Evolutionary conservation across 2,888 invertebrate species (phyloP).

Genomic region (Zygaena filipendulae): DNA sequence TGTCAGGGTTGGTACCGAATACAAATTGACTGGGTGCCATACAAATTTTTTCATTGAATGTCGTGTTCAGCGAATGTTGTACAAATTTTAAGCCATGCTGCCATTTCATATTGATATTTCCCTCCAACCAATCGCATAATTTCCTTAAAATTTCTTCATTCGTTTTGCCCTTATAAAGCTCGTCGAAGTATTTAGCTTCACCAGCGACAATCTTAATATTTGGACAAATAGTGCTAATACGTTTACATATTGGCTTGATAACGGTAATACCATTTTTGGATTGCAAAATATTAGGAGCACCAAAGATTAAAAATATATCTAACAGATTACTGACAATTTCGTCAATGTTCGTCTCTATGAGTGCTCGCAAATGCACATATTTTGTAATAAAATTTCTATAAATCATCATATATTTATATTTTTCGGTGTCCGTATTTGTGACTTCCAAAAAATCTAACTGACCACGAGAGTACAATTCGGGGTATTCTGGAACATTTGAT

Average conservation of each 20-base stretch:
- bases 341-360: constrained; percentile 27
- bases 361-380: constrained; percentile 31
- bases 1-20: constrained; percentile 28
- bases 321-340: constrained; percentile 30
- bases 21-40: constrained; percentile 32
- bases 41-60: constrained; percentile 26
- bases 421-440: constrained; percentile 25
- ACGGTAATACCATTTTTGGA: constrained; percentile 33
- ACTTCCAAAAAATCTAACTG: constrained; percentile 36
- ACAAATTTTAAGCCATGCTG: constrained; percentile 35
- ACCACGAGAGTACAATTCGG: constrained; percentile 32
- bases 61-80: constrained; percentile 30
- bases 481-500: constrained; percentile 18
- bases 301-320: constrained; percentile 36
- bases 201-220: constrained; percentile 29
- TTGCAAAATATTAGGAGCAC: constrained; percentile 39
- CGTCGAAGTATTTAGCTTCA: constrained; percentile 21
- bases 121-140: constrained; percentile 28
- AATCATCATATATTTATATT: constrained; percentile 34
- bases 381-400: constrained; percentile 32
- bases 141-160: constrained; percentile 34
- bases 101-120: constrained; percentile 30
- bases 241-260: constrained; percentile 30
- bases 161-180: constrained; percentile 25
- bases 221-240: constrained; percentile 24